A percentile compares a stretch with the other conserved stretches of the same genome.
Evolutionary conservation across 2,888 invertebrate species (phyloP).

Genomic region (Tetheella fluctuosa): DNA sequence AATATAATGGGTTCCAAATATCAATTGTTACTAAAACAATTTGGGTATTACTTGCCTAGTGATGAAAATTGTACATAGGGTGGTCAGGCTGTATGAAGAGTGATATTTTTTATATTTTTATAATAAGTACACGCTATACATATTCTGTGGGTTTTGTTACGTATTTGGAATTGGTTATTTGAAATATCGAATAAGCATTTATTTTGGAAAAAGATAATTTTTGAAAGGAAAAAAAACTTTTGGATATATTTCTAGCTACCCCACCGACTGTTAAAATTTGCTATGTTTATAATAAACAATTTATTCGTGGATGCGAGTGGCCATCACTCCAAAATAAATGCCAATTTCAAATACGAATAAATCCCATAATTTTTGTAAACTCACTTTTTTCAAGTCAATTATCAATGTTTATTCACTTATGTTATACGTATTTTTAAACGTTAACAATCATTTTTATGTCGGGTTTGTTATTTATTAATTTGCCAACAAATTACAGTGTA

Average conservation of each 20-base stretch:
- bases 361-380: neutral
- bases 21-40: conserved; percentile 73
- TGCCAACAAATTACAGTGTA: too few species aligned
- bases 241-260: neutral
- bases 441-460: too few species aligned
- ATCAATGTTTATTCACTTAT: conserved; percentile 6
- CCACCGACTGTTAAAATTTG: conserved; percentile 1
- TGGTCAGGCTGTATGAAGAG: conserved; percentile 16
- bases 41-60: conserved; percentile 68
- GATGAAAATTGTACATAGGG: conserved; percentile 29
- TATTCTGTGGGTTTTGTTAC: conserved; percentile 6
- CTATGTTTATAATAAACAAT: too few species aligned
- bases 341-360: neutral
- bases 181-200: neutral
- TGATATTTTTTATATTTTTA: conserved; percentile 55
- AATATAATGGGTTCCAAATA: conserved; percentile 77
- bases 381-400: neutral
- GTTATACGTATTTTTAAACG: too few species aligned
- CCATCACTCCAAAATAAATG: neutral
- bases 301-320: too few species aligned
- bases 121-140: conserved; percentile 16
- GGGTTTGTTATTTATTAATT: too few species aligned
- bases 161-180: neutral
- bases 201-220: neutral
- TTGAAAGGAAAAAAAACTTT: neutral